These are phyloP conservation scores for Zelostemma sp. DNA, from an alignment of 1,140 invertebrate genomes.

Conservation along the genomic window DNA sequence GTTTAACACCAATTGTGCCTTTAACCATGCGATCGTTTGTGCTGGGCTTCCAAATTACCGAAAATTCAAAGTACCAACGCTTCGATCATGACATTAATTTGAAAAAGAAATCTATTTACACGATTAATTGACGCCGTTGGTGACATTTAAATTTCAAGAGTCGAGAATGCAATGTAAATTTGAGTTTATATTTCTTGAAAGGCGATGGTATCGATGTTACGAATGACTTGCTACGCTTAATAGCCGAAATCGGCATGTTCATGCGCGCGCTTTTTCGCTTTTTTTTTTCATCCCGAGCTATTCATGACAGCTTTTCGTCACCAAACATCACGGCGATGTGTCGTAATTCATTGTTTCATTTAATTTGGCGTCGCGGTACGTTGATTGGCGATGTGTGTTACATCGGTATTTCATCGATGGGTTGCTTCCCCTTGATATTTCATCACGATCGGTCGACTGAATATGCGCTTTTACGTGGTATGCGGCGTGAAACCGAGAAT, in stretches of 20 bases:
- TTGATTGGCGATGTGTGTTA: conserved; percentile 4
- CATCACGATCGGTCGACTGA: conserved; percentile 2
- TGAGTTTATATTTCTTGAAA: too few relatives aligned
- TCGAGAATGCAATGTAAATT: too few relatives aligned
- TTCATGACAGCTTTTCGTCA: conserved; percentile 6
- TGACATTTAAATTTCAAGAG: too few relatives aligned
- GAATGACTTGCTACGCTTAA: too few relatives aligned
- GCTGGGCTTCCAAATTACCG: conserved; percentile 37
- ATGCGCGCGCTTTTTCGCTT: neutral
- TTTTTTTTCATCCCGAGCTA: neutral
- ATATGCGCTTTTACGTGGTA: conserved; percentile 1
- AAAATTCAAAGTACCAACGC: neutral
- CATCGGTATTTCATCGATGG: neutral
- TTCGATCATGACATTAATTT: too few relatives aligned
- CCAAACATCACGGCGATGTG: neutral
- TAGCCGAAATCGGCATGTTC: too few relatives aligned
- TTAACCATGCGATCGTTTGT: conserved; percentile 26
- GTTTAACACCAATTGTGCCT: conserved; percentile 44
- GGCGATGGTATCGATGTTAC: too few relatives aligned
- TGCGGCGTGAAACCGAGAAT: neutral
- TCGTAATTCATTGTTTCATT: conserved; percentile 9
- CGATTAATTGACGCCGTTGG: too few relatives aligned
- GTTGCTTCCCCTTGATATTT: conserved; percentile 3
- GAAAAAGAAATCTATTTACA: too few relatives aligned
- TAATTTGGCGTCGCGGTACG: conserved; percentile 3